Base-by-base conservation (phyloP, 2,888 invertebrate species). In the Clivina fossor region DNA sequence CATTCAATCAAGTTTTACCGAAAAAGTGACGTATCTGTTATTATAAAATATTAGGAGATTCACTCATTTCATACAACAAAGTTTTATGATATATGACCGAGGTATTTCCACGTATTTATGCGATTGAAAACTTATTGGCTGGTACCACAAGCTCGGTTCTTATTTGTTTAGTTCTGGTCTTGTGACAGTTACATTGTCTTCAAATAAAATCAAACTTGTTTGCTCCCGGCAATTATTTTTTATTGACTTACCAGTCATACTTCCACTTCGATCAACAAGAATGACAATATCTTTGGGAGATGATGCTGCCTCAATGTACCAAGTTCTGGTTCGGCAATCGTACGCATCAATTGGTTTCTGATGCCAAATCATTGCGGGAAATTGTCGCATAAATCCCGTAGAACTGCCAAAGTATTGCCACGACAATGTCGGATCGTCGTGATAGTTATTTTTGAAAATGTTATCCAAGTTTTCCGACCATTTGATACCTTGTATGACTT, bases 351-450 rank as follows among this genome's bases (percentile, higher is more conserved):
- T 88, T 43, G 87, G 86, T 66, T 87, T 84, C 63, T 84, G 83
- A 62, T 80, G 79, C 91, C 90, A 91, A 67, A 84, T 84, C 75
- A 88, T 84, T 38, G 90, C 90, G 65, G 99, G 99, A 77, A 89
- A 99, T 71, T 95, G 93, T 65, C 98, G 81, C 85, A 99, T 93
- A 73, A 98, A 97, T 32, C 99, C 99, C 13, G 92, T 89, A 26
- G 95, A 88, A 72, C 95, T 96, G 61, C 98, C 97, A 74, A 98
- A 99, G 74, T 94, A 97, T 77, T 99, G 99, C 94, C 97, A 99
- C 3, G 92, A 91, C 33, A 96, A 78, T 2, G 91, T 88, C 11
- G 91, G 90, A 73, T 94, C 92, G 57, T 82, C 82, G 69, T 87
- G 84, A 69, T 88, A 89, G 74, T 96, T 96, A 68, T 86, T 84